Evolutionary conservation across 2,113 vertebrate species (phyloP).

Genomic region (Oreochromis spilurus): DNA sequence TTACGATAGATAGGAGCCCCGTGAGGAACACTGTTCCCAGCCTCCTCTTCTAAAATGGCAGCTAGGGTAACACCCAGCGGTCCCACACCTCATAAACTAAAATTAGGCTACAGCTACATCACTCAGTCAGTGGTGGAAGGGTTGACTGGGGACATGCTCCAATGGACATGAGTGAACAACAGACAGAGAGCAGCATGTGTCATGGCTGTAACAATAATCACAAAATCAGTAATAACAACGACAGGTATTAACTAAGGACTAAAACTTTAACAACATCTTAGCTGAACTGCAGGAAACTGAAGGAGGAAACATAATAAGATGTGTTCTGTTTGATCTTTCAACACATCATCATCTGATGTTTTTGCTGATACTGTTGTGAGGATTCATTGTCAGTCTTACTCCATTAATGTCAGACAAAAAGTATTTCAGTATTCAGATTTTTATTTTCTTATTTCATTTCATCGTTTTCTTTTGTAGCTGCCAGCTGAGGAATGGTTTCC

Average conservation of each 20-base stretch:
- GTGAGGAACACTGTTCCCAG: conserved; percentile 33
- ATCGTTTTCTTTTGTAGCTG: neutral
- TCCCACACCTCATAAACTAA: conserved; percentile 70
- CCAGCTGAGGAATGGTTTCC: neutral
- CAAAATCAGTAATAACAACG: neutral
- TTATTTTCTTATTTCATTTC: neutral
- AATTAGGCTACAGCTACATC: conserved; percentile 60
- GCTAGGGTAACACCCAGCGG: conserved; percentile 68
- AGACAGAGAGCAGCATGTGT: neutral
- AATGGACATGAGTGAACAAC: conserved; percentile 33
- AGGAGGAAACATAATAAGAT: neutral
- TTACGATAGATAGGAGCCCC: conserved; percentile 57
- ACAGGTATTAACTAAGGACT: neutral
- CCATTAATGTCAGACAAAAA: neutral
- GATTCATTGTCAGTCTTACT: neutral
- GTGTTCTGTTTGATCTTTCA: neutral
- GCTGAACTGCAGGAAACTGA: neutral
- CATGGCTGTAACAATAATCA: neutral
- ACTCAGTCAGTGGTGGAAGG: conserved; percentile 45
- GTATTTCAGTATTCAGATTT: neutral
- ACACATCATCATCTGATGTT: neutral
- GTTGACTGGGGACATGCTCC: conserved; percentile 51
- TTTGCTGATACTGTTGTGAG: neutral
- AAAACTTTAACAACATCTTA: neutral
- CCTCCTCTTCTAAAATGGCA: conserved; percentile 60